Base-by-base conservation (phyloP, 2,888 invertebrate species). In the Heliconius aoede region DNA sequence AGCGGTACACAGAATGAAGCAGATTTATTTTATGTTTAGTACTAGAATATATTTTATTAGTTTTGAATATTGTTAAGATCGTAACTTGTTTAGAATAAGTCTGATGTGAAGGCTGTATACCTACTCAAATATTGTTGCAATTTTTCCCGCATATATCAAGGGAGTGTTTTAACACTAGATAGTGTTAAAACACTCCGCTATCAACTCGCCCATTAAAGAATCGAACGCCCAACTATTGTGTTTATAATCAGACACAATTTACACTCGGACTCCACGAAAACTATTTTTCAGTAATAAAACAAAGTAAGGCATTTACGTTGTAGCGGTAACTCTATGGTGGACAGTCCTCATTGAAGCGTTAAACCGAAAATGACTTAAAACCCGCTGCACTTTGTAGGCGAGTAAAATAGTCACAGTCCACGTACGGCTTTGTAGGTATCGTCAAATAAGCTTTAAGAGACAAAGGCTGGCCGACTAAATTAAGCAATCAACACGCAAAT, bases 301-400 rank as follows among this genome's bases (percentile, higher is more conserved):
- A 69, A 69, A n/a, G 28, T 15, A 69, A n/a, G 24, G 18, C 18
- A 26, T 58, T 60, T 26, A 30, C 28, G n/a, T 30, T 18, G 72
- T 21, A 60, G 40, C n/a, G 60, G 36, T 72, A 26, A 24, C 60
- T 61, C 13, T 72, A 60, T 61, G 40, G 72, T 26, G 72, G 58
- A 40, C 40, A 61, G 58, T 72, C 72, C 32, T 72, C 60, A 72
- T 61, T 72, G 61, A 72, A 72, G 36, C 72, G 72, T 60, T 60
- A 72, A 61, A 61, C 60, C 72, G 60, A 61, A 61, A 72, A 18
- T 72, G 40, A 60, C 72, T 61, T 72, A 72, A 72, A 72, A 72
- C 60, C 72, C 72, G 60, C 72, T 72, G 58, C 60, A n/a, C 72
- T 72, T 72, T 72, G 72, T 72, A 26, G 61, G 60, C 72, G 60